Evolutionary conservation across 2,888 invertebrate genomes (phyloP).

Genomic region (Pasiphila rectangulata): DNA sequence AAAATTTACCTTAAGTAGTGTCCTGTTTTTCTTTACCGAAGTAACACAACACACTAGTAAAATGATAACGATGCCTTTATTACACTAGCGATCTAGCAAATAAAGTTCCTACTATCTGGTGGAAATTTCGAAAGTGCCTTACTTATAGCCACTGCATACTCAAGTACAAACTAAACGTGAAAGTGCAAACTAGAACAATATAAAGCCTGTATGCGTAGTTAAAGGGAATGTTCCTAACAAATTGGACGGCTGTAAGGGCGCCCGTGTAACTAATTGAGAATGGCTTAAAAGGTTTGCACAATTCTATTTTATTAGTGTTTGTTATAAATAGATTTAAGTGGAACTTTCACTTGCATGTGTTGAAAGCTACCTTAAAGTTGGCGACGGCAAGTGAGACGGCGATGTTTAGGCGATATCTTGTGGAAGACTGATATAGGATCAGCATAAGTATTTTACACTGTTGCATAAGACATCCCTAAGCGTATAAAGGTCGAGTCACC

Average conservation of each 20-base stretch:
- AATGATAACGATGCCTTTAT: no score
- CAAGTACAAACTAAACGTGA: slow-evolving; percentile 27
- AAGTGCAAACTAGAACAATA: slow-evolving; percentile 33
- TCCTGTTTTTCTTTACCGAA: no score
- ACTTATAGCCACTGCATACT: not conserved
- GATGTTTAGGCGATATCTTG: no score
- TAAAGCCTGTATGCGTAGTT: slow-evolving; percentile 17
- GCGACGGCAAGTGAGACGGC: no score
- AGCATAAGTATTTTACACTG: no score
- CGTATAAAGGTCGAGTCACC: no score
- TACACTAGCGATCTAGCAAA: not conserved
- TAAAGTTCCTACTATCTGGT: not conserved
- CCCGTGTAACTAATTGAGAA: slow-evolving; percentile 32
- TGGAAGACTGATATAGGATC: no score
- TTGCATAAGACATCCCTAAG: no score
- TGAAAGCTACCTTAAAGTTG: no score
- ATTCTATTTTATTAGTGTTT: slow-evolving; percentile 2
- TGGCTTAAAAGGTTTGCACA: slow-evolving; percentile 11
- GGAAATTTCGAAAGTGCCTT: not conserved
- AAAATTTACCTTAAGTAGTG: no score
- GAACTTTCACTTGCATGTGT: no score
- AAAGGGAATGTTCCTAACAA: slow-evolving; percentile 34
- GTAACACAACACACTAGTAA: no score
- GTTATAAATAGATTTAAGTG: not conserved
- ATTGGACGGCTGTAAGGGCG: slow-evolving; percentile 30